Percentiles rank a stretch among this genome's conserved stretches.
These are phyloP conservation scores for Achatina immaculata DNA, from an alignment of 1,140 invertebrate genomes.

Conservation along the genomic window DNA sequence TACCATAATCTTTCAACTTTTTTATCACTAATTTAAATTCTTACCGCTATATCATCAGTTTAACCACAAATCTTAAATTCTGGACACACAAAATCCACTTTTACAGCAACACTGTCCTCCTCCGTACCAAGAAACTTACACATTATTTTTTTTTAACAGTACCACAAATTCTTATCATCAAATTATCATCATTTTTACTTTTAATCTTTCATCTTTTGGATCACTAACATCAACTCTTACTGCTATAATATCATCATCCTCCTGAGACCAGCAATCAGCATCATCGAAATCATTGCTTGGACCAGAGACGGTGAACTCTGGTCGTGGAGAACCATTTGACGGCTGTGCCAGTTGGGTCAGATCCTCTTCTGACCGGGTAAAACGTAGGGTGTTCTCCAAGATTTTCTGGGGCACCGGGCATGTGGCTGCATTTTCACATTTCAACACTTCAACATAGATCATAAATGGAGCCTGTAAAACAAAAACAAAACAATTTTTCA, in stretches of 20 bases:
- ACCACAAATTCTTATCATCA: too few species aligned
- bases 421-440: conserved; percentile 85
- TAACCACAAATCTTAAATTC: too few species aligned
- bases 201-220: too few species aligned
- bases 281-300: conserved; percentile 73
- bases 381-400: conserved; percentile 78
- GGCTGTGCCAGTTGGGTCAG: conserved; percentile 69
- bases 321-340: conserved; percentile 52
- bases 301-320: conserved; percentile 60
- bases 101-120: too few species aligned
- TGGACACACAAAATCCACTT: too few species aligned
- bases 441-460: conserved; percentile 95
- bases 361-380: conserved; percentile 95
- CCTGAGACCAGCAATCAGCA: conserved; percentile 90
- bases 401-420: conserved; percentile 85
- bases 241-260: conserved; percentile 92
- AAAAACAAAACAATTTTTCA: not conserved
- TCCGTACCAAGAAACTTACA: too few species aligned
- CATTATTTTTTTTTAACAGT: too few species aligned
- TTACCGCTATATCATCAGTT: too few species aligned
- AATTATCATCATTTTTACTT: too few species aligned
- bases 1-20: too few species aligned
- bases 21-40: too few species aligned
- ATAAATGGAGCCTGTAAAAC: conserved; percentile 90
- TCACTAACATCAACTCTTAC: too few species aligned